Percentiles rank a stretch among this genome's conserved stretches.
phyloP scores from a whole-genome alignment of 2,888 invertebrate genomes.

The Melipona beecheii region DNA sequence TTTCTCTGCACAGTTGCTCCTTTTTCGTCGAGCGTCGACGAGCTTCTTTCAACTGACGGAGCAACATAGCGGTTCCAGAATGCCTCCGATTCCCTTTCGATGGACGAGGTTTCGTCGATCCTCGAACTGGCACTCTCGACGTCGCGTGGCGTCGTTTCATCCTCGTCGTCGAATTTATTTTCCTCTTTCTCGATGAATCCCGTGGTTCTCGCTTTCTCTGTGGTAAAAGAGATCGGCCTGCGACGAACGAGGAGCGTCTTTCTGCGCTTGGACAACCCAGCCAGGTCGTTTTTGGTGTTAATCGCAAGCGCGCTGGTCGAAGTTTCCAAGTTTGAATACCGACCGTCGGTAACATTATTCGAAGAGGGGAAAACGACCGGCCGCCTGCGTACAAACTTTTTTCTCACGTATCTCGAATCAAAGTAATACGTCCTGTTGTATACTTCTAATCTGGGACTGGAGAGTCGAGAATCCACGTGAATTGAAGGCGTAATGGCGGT shows the following conservation, averaged over 20 bases:
- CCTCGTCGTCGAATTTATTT: conserved; percentile 6
- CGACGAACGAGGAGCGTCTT: conserved; percentile 75
- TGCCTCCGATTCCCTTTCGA: conserved; percentile 40
- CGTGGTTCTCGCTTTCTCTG: conserved; percentile 38
- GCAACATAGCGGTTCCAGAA: conserved; percentile 73
- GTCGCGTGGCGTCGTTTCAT: background rate
- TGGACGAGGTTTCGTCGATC: conserved; percentile 16
- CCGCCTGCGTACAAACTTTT: conserved; percentile 74
- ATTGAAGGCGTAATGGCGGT: background rate
- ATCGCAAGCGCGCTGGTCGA: conserved; percentile 9
- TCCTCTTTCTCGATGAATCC: conserved; percentile 31
- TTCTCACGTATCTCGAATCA: conserved; percentile 68
- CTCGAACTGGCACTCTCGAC: conserved; percentile 28
- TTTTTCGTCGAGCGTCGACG: background rate
- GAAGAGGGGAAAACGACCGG: conserved; percentile 52
- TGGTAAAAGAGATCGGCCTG: conserved; percentile 70
- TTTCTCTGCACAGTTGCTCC: background rate
- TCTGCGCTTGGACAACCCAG: conserved; percentile 68
- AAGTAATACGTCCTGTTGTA: conserved; percentile 32
- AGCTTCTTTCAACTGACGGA: background rate
- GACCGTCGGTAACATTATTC: conserved; percentile 22
- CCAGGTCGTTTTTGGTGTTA: conserved; percentile 41
- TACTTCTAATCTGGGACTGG: background rate
- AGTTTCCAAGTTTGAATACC: background rate
- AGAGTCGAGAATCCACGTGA: too few relatives aligned